Evolutionary conservation across 2,113 vertebrate genomes (phyloP).

Genomic region (Chlorocebus sabaeus): DNA sequence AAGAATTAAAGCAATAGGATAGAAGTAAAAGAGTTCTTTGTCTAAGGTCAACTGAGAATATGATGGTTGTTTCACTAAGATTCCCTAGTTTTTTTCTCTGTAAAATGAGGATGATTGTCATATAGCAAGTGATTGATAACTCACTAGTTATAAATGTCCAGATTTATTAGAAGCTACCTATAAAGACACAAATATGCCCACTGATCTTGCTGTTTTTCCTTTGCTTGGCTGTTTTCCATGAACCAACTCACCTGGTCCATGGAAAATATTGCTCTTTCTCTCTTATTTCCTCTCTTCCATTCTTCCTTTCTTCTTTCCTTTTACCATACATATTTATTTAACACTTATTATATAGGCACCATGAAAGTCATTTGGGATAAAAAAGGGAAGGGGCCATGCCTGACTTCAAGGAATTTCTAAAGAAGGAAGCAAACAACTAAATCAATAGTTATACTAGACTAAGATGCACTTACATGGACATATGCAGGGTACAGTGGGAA

Average conservation of each 20-base stretch:
- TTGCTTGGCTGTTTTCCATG: neutral
- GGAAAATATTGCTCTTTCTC: neutral
- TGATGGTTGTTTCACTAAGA: neutral
- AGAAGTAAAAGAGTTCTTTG: neutral
- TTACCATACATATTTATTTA: neutral
- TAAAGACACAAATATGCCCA: neutral
- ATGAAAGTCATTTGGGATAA: neutral
- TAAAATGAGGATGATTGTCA: too few species aligned
- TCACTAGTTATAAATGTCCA: neutral
- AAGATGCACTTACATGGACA: neutral
- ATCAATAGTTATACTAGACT: neutral
- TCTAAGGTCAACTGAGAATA: neutral
- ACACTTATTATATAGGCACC: neutral
- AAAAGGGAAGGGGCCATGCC: neutral
- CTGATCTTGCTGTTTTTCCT: neutral
- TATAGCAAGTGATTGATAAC: neutral
- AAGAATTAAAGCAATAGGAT: neutral
- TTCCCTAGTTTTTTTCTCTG: neutral
- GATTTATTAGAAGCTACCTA: neutral
- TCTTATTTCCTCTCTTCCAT: fast-evolving
- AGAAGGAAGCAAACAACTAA: neutral
- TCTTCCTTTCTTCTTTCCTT: fast-evolving
- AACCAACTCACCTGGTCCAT: neutral
- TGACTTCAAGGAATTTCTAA: neutral
- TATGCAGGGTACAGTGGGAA: neutral